Conservation (phyloP, 1,140 invertebrate genomes). For the Neodiprion virginianus region DNA sequence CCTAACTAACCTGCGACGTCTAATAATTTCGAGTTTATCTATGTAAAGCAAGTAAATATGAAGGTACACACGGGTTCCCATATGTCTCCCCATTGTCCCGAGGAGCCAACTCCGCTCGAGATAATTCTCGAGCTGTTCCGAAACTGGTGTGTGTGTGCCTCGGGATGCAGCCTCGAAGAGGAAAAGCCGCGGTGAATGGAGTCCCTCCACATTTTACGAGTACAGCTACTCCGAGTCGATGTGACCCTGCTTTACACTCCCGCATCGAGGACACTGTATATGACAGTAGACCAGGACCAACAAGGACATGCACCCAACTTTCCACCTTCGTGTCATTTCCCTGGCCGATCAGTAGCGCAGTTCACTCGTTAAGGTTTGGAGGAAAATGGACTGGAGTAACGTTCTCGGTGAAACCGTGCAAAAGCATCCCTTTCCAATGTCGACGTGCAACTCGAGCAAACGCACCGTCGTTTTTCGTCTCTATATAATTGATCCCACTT, state of each 20-base stretch:
- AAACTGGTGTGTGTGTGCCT: background rate
- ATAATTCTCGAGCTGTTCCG: background rate
- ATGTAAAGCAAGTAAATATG: slow-evolving; percentile 6
- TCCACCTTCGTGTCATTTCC: background rate
- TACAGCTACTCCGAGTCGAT: too few relatives aligned
- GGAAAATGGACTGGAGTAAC: too few relatives aligned
- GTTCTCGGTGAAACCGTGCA: too few relatives aligned
- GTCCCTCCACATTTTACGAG: background rate
- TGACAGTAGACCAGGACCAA: background rate
- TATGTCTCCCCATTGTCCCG: background rate
- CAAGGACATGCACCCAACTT: background rate
- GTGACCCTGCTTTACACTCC: too few relatives aligned
- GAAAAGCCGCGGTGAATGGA: background rate
- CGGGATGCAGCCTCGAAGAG: background rate
- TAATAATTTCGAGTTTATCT: slow-evolving; percentile 8
- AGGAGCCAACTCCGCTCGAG: background rate
- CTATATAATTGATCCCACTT: background rate
- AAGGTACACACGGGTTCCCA: slow-evolving; percentile 2
- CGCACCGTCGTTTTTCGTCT: background rate
- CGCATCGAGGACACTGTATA: too few relatives aligned
- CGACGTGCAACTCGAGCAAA: background rate
- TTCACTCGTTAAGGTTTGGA: too few relatives aligned
- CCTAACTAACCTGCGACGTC: background rate
- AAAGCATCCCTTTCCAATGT: background rate
- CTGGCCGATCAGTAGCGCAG: background rate